Evolutionary conservation across 1,140 invertebrate species (phyloP), one percentile per base, ranked within the genome.

Genomic region (Nebria ingens): DNA sequence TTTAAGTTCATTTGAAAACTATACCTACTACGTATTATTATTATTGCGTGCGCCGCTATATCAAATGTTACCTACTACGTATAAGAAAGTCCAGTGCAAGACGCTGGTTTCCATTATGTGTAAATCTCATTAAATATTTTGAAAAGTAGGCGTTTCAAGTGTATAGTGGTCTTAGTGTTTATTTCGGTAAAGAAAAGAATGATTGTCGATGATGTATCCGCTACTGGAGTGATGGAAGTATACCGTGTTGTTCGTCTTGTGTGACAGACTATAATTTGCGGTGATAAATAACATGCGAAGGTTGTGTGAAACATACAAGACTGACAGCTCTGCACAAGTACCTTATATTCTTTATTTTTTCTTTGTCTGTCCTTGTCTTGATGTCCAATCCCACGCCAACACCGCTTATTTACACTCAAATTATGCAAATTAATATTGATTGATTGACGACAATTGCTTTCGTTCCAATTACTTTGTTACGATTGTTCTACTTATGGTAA

Each of bases 221-320:
- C 25, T 34, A 34, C 25, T n/a, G 25, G 25, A 34, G 25, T 34
- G 25, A 34, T 34, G 25, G 25, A 9, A 9, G n/a, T n/a, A n/a
- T n/a, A n/a, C n/a, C n/a, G n/a, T n/a, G n/a, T n/a, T n/a, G n/a
- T n/a, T n/a, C 25, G n/a, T 34, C 25, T 34, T 34, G 6, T 49
- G 42, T 49, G 42, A 49, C 42, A 49, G 6, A 49, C 13, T 19
- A 19, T 49, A 49, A 49, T 49, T 49, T 49, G 42, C 17, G 17
- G 42, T 49, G 42, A 49, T 49, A 49, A 49, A 49, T 49, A 49
- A 49, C 42, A 49, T 6, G 17, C 13, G 42, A 49, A 13, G 17
- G 13, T 6, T 17, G 6, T 11, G 13, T 34, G 29, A 34, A 34
- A 34, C 9, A n/a, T 9, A n/a, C 29, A n/a, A 49, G 42, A 49